Conservation (phyloP, 92 coral and sea anemone species). For the Phenganax marumi region DNA sequence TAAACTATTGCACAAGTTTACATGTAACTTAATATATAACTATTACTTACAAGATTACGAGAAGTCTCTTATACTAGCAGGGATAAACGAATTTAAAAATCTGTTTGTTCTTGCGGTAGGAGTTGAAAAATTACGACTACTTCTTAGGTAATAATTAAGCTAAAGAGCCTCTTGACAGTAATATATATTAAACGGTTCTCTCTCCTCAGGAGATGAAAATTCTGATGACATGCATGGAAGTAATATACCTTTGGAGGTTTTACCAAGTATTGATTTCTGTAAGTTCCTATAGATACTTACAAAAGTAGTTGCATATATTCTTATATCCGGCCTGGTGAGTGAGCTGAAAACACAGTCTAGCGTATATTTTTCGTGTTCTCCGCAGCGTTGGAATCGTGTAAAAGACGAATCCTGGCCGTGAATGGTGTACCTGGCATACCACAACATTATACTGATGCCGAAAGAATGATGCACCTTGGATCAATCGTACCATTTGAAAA, state of each 20-base stretch:
- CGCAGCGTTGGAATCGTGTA: slow-evolving; percentile 88
- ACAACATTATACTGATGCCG: slow-evolving; percentile 84
- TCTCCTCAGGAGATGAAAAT: slow-evolving; percentile 66
- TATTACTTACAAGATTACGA: too few species aligned
- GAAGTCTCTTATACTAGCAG: too few species aligned
- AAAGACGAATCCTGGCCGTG: slow-evolving; percentile 76
- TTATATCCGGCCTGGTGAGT: too few species aligned
- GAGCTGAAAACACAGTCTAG: background rate
- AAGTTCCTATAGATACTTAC: slow-evolving; percentile 37
- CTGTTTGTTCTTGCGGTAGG: too few species aligned
- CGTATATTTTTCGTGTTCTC: background rate
- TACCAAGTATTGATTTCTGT: slow-evolving; percentile 93
- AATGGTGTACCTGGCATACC: slow-evolving; percentile 95
- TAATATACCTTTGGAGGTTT: slow-evolving; percentile 70
- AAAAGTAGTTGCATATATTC: background rate
- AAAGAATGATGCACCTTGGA: slow-evolving; percentile 80
- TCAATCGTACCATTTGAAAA: slow-evolving; percentile 92
- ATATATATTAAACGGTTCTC: background rate
- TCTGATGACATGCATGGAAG: slow-evolving; percentile 63
- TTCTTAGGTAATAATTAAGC: too few species aligned
- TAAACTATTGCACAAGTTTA: too few species aligned
- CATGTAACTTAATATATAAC: too few species aligned
- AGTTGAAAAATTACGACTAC: too few species aligned
- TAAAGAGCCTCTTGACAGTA: too few species aligned
- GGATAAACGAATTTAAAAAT: too few species aligned